These are phyloP conservation scores for Solea solea DNA, from an alignment of 2,113 vertebrate genomes.

Conservation along the genomic window DNA sequence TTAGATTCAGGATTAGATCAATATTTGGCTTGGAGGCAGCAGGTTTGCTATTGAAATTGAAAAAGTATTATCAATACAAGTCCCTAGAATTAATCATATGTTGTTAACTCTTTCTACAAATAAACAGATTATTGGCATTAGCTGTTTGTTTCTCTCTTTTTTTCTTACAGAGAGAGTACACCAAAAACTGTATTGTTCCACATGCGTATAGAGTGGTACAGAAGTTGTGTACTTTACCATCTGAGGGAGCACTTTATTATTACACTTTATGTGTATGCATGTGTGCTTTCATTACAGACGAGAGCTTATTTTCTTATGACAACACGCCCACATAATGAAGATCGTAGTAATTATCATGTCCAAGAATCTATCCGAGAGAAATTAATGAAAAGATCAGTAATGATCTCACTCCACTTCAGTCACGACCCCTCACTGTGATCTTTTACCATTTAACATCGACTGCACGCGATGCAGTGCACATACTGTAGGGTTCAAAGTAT, in stretches of 20 bases:
- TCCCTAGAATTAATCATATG: neutral
- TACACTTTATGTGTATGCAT: no score
- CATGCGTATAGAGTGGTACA: no score
- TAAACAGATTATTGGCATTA: no score
- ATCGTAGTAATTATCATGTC: slow-evolving; percentile 43
- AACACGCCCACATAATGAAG: slow-evolving; percentile 45
- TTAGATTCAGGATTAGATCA: neutral
- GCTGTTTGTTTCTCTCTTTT: no score
- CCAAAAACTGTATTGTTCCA: no score
- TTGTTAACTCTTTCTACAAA: no score
- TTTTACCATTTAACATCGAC: neutral
- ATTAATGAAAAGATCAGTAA: slow-evolving; percentile 51
- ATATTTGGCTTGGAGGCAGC: neutral
- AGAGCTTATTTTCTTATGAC: slow-evolving; percentile 39
- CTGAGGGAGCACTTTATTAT: no score
- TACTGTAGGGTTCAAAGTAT: no score
- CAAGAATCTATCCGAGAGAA: slow-evolving; percentile 34
- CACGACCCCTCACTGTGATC: neutral
- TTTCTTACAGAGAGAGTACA: no score
- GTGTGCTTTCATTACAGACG: neutral
- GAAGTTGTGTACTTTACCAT: no score
- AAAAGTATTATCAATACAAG: neutral
- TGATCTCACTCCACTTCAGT: slow-evolving; percentile 7
- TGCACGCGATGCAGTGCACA: neutral
- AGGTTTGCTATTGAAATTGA: neutral